Base-by-base conservation (phyloP, 2,888 invertebrate species). In the Kryphioiulus occultus region DNA sequence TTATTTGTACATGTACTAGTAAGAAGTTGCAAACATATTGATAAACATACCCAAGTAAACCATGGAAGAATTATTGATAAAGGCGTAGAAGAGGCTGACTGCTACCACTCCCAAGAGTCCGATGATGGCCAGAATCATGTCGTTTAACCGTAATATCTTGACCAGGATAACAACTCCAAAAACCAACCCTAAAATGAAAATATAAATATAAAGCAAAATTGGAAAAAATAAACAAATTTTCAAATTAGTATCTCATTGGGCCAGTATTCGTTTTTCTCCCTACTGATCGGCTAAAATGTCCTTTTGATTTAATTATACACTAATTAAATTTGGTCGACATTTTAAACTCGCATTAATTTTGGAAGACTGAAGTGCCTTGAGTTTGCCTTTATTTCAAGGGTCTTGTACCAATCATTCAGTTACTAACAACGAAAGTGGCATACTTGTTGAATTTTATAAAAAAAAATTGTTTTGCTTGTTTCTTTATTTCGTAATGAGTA, bases 151-250 rank as follows among this genome's bases (percentile, higher is more conserved):
- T n/a, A 87, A 85, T 26, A 39, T 22, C 7, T 30, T 42, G 10
- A 85, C 85, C 1, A 87, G 12, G 19, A 87, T 53, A 17, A 85
- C 44, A 22, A n/a, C 26, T n/a, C 26, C 44, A 44, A 87, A n/a
- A 15, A 35, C 22, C 84, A 87, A 35, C 5, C 87, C 87, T 87
- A 53, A 53, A 53, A 53, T 53, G 4, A 19, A 53, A 53, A 53
- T 53, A 53, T 19, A 12, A 53, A n/a, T 53, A 19, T n/a, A 17
- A 10, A 4, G 53, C n/a, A 19, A 1, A 53, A 53, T 53, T 4
- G 10, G n/a, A 53, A 53, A 53, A 19, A 53, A 53, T 44, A 10
- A 44, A 15, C 3, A 44, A 12, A 44, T 44, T 15, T 39, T 3
- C 3, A 39, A 5, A 5, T 39, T 9, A 39, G 5, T 3, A 39